Conservation (phyloP, 2,797 vertebrate species). For the Lateolabrax maculatus region DNA sequence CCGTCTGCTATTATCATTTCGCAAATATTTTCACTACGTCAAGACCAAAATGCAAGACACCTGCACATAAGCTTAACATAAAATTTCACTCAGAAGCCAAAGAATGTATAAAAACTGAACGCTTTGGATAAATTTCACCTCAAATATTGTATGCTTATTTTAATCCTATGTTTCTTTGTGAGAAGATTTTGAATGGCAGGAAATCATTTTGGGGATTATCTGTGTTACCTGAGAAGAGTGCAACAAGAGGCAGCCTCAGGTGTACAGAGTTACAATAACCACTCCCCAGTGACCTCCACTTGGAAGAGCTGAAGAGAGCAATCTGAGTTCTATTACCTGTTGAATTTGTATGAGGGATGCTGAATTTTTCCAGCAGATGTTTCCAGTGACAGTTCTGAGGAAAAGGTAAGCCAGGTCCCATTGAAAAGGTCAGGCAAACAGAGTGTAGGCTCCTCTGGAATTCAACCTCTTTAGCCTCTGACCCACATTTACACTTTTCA, state of each 20-base stretch:
- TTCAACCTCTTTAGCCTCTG: constrained; percentile 70
- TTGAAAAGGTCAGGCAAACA: constrained; percentile 74
- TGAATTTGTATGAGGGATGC: constrained; percentile 68
- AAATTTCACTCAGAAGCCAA: constrained; percentile 32
- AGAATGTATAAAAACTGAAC: constrained; percentile 38
- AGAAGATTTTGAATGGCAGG: constrained; percentile 3
- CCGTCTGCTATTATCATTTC: constrained; percentile 51
- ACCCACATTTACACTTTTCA: constrained; percentile 66
- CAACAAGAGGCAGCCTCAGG: constrained; percentile 42
- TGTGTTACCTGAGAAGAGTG: constrained; percentile 40
- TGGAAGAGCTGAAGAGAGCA: constrained; percentile 40
- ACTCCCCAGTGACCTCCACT: constrained; percentile 48
- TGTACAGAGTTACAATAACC: constrained; percentile 43
- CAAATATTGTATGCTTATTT: background rate
- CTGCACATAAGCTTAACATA: constrained; percentile 33
- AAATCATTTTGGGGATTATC: constrained; percentile 25
- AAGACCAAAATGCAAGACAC: constrained; percentile 57
- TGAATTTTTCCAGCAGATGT: constrained; percentile 73
- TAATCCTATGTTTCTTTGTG: constrained; percentile 1
- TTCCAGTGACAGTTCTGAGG: constrained; percentile 67
- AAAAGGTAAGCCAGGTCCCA: constrained; percentile 58
- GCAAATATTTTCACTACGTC: constrained; percentile 46
- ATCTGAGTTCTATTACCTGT: constrained; percentile 54
- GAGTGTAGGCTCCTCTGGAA: constrained; percentile 66
- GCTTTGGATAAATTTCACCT: constrained; percentile 4